A percentile compares a stretch with the other conserved stretches of the same genome.
Evolutionary conservation across 2,888 invertebrate genomes (phyloP).

Genomic region (Napeogenes sylphis): DNA sequence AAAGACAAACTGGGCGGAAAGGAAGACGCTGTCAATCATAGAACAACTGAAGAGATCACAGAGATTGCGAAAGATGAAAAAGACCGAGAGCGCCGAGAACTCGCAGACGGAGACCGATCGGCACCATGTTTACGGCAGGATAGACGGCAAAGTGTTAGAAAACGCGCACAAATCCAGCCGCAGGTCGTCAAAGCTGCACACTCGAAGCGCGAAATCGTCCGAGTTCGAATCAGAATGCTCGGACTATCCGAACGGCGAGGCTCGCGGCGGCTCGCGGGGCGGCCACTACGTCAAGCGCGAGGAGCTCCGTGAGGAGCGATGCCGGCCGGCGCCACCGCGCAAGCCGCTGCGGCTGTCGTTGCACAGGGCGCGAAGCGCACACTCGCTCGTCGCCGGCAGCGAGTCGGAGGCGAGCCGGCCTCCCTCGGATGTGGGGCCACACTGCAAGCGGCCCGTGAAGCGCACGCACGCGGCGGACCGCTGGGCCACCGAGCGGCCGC

Average conservation of each 20-base stretch:
- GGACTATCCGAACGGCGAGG: constrained; percentile 68
- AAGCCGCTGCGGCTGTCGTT: constrained; percentile 89
- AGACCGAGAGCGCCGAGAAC: constrained; percentile 69
- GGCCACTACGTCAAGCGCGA: constrained; percentile 67
- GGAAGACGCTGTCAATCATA: constrained; percentile 69
- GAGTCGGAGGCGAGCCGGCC: constrained; percentile 66
- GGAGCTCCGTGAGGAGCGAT: constrained; percentile 58
- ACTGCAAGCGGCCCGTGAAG: constrained; percentile 78
- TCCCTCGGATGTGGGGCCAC: constrained; percentile 51
- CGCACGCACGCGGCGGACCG: constrained; percentile 70
- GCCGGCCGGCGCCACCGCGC: constrained; percentile 88
- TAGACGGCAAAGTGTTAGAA: constrained; percentile 74
- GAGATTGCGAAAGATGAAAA: constrained; percentile 61
- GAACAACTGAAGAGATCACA: constrained; percentile 69
- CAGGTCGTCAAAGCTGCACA: constrained; percentile 67
- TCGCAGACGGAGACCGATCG: constrained; percentile 70
- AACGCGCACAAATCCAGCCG: constrained; percentile 75
- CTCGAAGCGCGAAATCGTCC: constrained; percentile 83
- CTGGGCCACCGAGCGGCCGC: constrained; percentile 49
- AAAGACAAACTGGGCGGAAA: constrained; percentile 72
- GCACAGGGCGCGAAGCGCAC: constrained; percentile 89
- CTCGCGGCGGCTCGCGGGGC: constrained; percentile 61
- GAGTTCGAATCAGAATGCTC: constrained; percentile 88
- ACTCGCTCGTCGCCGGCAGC: constrained; percentile 79
- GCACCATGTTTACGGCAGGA: constrained; percentile 64